Percentiles rank a stretch among this genome's conserved stretches.
Conservation (phyloP, 2,797 vertebrate genomes). For the Acipenser transmontanus region DNA sequence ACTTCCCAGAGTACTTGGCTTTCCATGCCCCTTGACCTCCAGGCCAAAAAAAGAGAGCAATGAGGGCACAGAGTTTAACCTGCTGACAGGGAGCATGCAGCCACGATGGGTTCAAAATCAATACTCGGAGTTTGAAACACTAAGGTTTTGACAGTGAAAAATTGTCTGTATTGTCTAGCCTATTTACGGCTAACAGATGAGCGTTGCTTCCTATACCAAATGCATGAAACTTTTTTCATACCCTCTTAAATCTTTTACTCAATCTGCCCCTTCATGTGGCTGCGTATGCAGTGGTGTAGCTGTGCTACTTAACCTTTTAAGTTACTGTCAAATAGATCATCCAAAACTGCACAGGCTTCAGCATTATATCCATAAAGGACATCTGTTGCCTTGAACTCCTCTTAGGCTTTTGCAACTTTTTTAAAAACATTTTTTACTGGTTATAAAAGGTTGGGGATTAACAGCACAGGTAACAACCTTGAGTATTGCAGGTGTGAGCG, state of each 20-base stretch:
- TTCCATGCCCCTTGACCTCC: slow-evolving; percentile 50
- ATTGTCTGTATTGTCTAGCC: not conserved
- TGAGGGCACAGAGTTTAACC: slow-evolving; percentile 46
- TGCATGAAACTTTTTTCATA: not conserved
- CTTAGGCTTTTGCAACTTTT: not conserved
- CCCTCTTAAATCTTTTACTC: not conserved
- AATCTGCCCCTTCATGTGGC: not conserved
- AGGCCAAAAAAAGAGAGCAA: slow-evolving; percentile 44
- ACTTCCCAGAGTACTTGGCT: slow-evolving; percentile 61
- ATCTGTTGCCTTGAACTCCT: slow-evolving; percentile 1
- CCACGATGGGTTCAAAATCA: slow-evolving; percentile 26
- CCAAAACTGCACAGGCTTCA: not conserved
- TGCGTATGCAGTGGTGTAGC: not conserved
- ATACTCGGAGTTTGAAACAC: slow-evolving; percentile 30
- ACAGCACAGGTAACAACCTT: too few species aligned
- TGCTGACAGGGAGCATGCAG: slow-evolving; percentile 32
- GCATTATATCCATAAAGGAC: not conserved
- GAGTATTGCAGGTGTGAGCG: too few species aligned
- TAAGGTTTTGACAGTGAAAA: slow-evolving; percentile 7
- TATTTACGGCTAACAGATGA: not conserved
- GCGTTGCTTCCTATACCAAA: not conserved
- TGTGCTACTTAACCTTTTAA: not conserved
- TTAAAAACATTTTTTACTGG: too few species aligned
- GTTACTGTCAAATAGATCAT: not conserved
- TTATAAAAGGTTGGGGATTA: too few species aligned